Conservation (phyloP, 2,113 vertebrate species). For the Climacteris rufus region DNA sequence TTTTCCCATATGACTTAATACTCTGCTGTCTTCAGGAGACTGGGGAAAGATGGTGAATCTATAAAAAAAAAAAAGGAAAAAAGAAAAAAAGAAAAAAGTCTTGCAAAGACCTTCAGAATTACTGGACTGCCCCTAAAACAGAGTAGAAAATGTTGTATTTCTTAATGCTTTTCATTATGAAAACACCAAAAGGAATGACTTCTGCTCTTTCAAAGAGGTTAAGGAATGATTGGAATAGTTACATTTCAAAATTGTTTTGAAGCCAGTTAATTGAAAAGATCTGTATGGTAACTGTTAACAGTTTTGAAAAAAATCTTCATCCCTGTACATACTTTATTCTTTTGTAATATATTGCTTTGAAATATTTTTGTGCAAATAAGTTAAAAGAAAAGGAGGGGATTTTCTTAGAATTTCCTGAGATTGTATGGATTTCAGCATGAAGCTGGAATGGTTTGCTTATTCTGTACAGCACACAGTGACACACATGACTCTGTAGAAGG, state of each 20-base stretch:
- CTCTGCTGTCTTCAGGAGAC: not conserved
- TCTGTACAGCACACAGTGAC: not conserved
- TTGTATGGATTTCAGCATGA: not conserved
- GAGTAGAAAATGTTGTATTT: not conserved
- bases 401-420: not conserved
- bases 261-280: not conserved
- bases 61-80: not conserved
- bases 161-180: not conserved
- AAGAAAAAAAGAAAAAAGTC: too few relatives aligned
- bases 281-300: not conserved
- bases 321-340: not conserved
- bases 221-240: not conserved
- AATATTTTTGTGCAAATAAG: not conserved
- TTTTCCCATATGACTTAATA: not conserved
- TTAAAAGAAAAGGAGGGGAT: accelerated
- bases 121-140: not conserved
- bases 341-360: not conserved
- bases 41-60: accelerated
- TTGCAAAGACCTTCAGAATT: not conserved
- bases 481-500: not conserved
- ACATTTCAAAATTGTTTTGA: not conserved
- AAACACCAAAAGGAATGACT: not conserved
- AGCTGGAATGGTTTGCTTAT: not conserved
- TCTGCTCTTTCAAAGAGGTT: not conserved
- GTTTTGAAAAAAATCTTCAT: not conserved